These are phyloP conservation scores for Dryobota labecula DNA, from an alignment of 2,888 invertebrate genomes.

Conservation along the genomic window DNA sequence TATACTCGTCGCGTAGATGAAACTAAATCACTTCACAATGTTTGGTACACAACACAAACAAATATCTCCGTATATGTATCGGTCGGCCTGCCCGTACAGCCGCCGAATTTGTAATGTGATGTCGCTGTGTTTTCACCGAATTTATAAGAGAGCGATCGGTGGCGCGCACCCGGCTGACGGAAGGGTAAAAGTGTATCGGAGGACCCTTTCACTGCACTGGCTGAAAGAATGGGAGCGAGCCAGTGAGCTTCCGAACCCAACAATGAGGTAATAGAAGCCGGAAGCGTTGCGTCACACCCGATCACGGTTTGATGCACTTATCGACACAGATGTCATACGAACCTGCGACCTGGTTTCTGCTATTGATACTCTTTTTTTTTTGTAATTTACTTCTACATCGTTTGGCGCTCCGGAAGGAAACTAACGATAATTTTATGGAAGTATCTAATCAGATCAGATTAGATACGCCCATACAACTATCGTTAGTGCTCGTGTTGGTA, in stretches of 20 bases:
- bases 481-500: not conserved
- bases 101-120: conserved; percentile 90
- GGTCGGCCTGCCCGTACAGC: conserved; percentile 85
- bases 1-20: conserved; percentile 80
- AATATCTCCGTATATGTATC: conserved; percentile 73
- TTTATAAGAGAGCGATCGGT: conserved; percentile 87
- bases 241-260: conserved; percentile 85
- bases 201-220: conserved; percentile 88
- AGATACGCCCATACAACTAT: no score
- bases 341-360: conserved; percentile 53
- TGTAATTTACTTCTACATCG: conserved; percentile 17
- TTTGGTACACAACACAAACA: conserved; percentile 78
- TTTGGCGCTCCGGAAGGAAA: conserved; percentile 20
- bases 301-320: conserved; percentile 82
- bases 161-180: conserved; percentile 81
- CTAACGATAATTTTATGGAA: not conserved
- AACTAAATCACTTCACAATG: conserved; percentile 86
- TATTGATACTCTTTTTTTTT: conserved; percentile 39
- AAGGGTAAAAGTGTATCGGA: conserved; percentile 88
- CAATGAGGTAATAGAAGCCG: conserved; percentile 87
- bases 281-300: conserved; percentile 84
- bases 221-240: conserved; percentile 89
- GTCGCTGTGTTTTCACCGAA: conserved; percentile 87
- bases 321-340: conserved; percentile 76
- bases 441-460: not conserved